Evolutionary conservation across 2,113 vertebrate genomes (phyloP).

Genomic region (Syngnathoides biaculeatus): DNA sequence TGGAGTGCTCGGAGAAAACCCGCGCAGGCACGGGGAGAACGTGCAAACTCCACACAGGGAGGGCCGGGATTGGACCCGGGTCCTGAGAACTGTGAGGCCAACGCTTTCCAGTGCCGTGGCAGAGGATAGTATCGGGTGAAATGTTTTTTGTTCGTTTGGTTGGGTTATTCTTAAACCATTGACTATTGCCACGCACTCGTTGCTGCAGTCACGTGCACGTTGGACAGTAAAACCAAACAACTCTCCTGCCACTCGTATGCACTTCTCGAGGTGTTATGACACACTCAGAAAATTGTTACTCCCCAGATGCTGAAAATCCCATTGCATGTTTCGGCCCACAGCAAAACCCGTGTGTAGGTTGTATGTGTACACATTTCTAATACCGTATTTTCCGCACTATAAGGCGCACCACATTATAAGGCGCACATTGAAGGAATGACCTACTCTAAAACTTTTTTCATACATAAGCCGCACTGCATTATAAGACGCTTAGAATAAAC

Average conservation of each 20-base stretch:
- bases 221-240: conserved; percentile 40
- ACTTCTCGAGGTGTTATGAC: conserved; percentile 39
- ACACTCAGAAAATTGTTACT: conserved; percentile 54
- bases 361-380: not conserved
- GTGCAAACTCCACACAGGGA: too few species aligned
- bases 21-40: too few species aligned
- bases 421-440: too few species aligned
- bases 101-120: too few species aligned
- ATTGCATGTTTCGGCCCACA: conserved; percentile 29
- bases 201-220: conserved; percentile 47
- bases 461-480: too few species aligned
- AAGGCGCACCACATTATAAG: too few species aligned
- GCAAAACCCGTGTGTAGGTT: conserved; percentile 15
- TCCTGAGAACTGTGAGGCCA: too few species aligned
- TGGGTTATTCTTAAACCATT: conserved; percentile 24
- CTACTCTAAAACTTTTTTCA: too few species aligned
- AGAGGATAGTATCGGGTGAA: not conserved
- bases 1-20: too few species aligned
- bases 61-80: too few species aligned
- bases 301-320: conserved; percentile 38
- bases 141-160: not conserved
- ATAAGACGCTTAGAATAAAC: too few species aligned
- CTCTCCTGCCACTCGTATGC: conserved; percentile 26
- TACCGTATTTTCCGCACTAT: too few species aligned
- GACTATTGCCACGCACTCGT: conserved; percentile 48